Evolutionary conservation across 2,888 invertebrate species (phyloP).

Genomic region (Apeira syringaria): DNA sequence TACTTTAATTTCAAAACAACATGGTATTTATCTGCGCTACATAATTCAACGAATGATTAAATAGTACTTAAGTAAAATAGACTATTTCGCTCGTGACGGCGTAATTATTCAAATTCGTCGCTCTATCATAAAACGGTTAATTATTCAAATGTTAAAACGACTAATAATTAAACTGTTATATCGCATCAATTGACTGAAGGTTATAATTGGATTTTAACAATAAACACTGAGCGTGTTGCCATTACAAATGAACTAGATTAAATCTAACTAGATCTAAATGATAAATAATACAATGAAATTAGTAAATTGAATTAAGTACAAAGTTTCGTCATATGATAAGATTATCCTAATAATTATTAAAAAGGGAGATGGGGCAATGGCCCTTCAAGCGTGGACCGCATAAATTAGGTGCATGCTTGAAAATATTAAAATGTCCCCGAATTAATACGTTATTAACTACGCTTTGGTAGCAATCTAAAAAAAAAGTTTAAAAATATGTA

Average conservation of each 20-base stretch:
- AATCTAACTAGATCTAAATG: conserved; percentile 4
- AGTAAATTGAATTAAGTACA: no score
- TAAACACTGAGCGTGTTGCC: conserved; percentile 29
- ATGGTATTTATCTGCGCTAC: neutral
- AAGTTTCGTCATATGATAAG: no score
- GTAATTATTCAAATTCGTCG: conserved; percentile 17
- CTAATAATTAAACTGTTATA: conserved; percentile 34
- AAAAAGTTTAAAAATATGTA: no score
- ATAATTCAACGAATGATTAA: conserved; percentile 6
- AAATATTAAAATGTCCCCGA: no score
- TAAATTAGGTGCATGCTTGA: no score
- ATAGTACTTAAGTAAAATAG: conserved; percentile 1
- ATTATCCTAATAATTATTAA: no score
- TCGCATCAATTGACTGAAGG: conserved; percentile 29
- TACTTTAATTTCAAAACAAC: neutral
- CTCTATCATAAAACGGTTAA: conserved; percentile 22
- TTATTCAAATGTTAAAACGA: conserved; percentile 32
- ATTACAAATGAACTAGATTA: conserved; percentile 20
- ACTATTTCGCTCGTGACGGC: conserved; percentile 7
- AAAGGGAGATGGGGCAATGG: no score
- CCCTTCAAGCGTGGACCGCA: no score
- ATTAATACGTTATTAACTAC: no score
- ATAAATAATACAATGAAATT: conserved; percentile 7
- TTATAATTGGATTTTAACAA: conserved; percentile 42
- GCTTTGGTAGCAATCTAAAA: no score